Evolutionary conservation across 1,140 invertebrate genomes (phyloP), one percentile per base, ranked within the genome.

Genomic region (Drosophila tristis): DNA sequence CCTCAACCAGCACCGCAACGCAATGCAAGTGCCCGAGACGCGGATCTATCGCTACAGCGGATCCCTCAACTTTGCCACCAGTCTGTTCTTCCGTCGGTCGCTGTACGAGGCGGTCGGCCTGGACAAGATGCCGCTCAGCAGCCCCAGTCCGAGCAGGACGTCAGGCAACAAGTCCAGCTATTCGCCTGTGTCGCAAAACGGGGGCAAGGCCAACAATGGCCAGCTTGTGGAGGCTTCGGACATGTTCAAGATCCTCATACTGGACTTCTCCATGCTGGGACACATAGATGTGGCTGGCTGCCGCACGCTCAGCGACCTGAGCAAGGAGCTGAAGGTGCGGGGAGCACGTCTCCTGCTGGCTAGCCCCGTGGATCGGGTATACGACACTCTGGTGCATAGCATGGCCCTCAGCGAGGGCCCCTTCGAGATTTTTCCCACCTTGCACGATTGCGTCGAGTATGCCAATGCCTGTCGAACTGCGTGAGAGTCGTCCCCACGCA

Each of bases 401-500:
- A 87, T 90, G 89, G 80, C 78, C 11, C 73, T 92, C 5, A 86
- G 91, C 20, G 86, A 91, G 23, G 91, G 91, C 15, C 82, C 90
- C 5, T 92, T 92, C 44, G 89, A 90, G 61, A 86, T 91, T 47
- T 92, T 91, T 61, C 82, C 91, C 26, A 90, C 91, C 5, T 53
- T 92, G 16, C 90, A 92, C 58, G 91, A 92, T 57, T 90, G 91
- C 49, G 91, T 92, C 31, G 78, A 91, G 44, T 92, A 91, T 78
- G 80, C 82, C 29, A 89, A 78, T 82, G 86, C 90, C 43, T 86
- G 71, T 66, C 80, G 84, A 15, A 78, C 78, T 45, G 80, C 82
- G 72, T 91, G 78, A 91, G 66, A 78, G 48, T 26, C 31, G 43
- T n/a, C n/a, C 8, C 11, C 25, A 25, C 23, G 4, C 2, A 25